Evolutionary conservation across 1,140 invertebrate genomes (phyloP).

Genomic region (Polyergus mexicanus): DNA sequence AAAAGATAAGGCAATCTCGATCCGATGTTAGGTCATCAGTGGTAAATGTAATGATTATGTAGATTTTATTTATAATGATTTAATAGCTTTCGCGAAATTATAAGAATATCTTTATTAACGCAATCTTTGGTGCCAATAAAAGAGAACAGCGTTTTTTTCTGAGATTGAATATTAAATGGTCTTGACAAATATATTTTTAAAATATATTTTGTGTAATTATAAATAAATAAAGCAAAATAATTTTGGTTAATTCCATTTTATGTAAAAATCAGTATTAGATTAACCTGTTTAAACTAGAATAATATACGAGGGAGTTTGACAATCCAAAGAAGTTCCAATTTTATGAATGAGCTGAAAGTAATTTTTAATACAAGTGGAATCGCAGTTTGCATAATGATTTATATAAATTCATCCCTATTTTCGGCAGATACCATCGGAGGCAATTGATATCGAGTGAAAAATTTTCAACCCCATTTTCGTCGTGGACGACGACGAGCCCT

Average conservation of each 20-base stretch:
- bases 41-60: neutral
- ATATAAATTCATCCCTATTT: slow-evolving; percentile 6
- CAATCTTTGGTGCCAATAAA: neutral
- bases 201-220: too few species aligned
- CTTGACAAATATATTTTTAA: neutral
- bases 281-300: neutral
- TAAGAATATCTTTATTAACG: neutral
- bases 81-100: neutral
- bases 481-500: too few species aligned
- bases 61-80: neutral
- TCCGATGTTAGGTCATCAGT: neutral
- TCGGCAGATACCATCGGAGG: neutral
- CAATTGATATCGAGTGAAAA: slow-evolving; percentile 56
- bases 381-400: neutral
- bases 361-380: neutral
- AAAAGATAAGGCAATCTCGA: slow-evolving; percentile 4
- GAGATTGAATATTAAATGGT: neutral
- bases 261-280: neutral
- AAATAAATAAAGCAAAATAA: too few species aligned
- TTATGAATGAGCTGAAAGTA: neutral
- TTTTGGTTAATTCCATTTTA: neutral
- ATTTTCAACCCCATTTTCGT: slow-evolving; percentile 30
- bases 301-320: too few species aligned
- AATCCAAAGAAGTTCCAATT: neutral
- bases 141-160: neutral